Evolutionary conservation across 2,113 vertebrate genomes (phyloP), one percentile per base, ranked within the genome.

Genomic region (Canis aureus): DNA sequence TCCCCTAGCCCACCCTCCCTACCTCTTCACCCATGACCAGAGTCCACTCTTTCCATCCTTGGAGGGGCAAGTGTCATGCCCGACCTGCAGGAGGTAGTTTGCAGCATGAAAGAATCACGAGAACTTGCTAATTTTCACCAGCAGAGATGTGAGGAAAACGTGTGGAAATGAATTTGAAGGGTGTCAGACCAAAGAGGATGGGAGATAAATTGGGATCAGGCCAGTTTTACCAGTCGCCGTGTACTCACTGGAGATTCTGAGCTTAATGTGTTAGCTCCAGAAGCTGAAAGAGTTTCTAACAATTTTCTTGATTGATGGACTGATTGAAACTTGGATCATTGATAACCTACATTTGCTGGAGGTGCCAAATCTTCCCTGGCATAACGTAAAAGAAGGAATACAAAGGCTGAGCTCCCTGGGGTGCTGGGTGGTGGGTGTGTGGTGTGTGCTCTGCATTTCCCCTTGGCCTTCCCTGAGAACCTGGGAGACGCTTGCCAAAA

Each of bases 111-210:
- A 27, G 49, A 49, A 59, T 25, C 55, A 53, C 1, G 32, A 92
- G 55, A 35, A 11, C 35, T 86, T 69, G 91, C 79, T 89, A 69
- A 94, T 97, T 97, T 94, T 89, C 95, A 96, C 87, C 29, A 81
- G 66, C 55, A 66, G 55, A 82, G 90, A 78, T 35, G 92, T 83
- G 84, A 89, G 62, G 66, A 43, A 11, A 22, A 25, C 2, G 32
- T 49, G 91, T 60, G 74, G 95, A 90, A 87, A 62, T 87, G 89
- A 83, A 60, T 74, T 1, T 92, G 74, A 78, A 86, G 83, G 92
- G 73, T 94, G 95, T 96, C 60, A 64, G 88, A 64, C 60, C 87
- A 35, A 23, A 69, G 73, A 89, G 16, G 91, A 29, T 29, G 55
- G 83, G 81, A 59, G 96, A 66, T 2, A 29, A 71, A 60, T 60